These are phyloP conservation scores for Grus americana DNA, from an alignment of 2,113 vertebrate genomes.

Conservation along the genomic window DNA sequence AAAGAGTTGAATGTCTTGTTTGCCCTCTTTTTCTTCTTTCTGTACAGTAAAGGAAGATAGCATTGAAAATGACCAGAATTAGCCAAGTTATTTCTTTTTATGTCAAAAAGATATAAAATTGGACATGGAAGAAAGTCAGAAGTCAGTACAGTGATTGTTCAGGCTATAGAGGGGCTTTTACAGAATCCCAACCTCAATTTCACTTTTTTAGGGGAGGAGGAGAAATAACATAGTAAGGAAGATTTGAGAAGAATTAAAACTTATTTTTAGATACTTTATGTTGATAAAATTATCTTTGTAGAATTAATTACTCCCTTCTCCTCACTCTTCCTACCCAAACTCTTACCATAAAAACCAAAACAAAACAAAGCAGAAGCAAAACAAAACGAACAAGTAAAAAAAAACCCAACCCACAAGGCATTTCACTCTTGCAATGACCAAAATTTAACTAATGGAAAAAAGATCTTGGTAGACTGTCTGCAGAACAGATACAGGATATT, in stretches of 20 bases:
- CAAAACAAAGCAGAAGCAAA: too few relatives aligned
- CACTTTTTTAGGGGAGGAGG: background rate
- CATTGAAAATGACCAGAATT: background rate
- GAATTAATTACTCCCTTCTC: background rate
- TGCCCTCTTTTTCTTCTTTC: background rate
- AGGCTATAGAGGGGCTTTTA: background rate
- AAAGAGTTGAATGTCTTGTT: background rate
- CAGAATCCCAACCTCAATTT: background rate
- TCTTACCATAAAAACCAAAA: background rate
- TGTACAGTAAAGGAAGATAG: background rate
- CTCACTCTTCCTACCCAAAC: background rate
- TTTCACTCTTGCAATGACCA: background rate
- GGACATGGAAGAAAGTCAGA: fast-evolving
- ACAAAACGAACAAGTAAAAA: background rate
- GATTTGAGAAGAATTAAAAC: background rate
- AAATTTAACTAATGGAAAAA: background rate
- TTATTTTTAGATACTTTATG: background rate
- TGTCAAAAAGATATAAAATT: background rate
- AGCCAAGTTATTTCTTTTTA: background rate
- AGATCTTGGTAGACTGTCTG: background rate
- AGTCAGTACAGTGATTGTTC: background rate
- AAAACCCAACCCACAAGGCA: fast-evolving
- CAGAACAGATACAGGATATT: background rate
- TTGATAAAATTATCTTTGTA: background rate
- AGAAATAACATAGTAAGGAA: background rate